phyloP scores from a whole-genome alignment of 2,888 invertebrate species.

The Prosopocoilus inquinatus region DNA sequence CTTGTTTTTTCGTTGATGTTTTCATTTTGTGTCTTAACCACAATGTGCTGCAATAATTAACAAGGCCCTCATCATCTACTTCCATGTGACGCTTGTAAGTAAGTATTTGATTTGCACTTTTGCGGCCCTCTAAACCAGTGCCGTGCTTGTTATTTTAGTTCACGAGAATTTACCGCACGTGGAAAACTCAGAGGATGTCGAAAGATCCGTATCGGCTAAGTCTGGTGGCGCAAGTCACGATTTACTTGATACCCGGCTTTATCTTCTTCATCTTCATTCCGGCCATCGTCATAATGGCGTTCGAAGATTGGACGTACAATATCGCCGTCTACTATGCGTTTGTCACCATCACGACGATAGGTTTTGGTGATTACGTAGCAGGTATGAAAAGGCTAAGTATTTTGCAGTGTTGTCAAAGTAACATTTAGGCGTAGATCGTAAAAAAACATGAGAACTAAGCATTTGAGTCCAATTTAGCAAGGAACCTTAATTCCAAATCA shows the following conservation, averaged over 20 bases:
- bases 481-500: too few relatives aligned
- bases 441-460: too few relatives aligned
- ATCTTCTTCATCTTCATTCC: constrained; percentile 85
- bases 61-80: too few relatives aligned
- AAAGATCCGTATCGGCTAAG: constrained; percentile 69
- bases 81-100: too few relatives aligned
- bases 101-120: too few relatives aligned
- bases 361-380: constrained; percentile 91
- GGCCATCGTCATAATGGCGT: constrained; percentile 77
- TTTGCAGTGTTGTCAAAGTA: too few relatives aligned
- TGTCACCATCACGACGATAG: constrained; percentile 84
- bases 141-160: constrained; percentile 58
- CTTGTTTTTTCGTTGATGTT: too few relatives aligned
- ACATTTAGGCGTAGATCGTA: too few relatives aligned
- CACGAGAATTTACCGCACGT: constrained; percentile 74
- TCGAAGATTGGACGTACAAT: constrained; percentile 84
- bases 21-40: too few relatives aligned
- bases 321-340: constrained; percentile 85
- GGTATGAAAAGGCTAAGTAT: constrained; percentile 52
- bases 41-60: too few relatives aligned
- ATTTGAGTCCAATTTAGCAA: too few relatives aligned
- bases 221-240: constrained; percentile 73
- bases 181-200: constrained; percentile 68
- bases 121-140: too few relatives aligned
- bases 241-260: constrained; percentile 85